phyloP scores from a whole-genome alignment of 35 echinoderm and acorn worm species.

The Strongylocentrotus purpuratus region DNA sequence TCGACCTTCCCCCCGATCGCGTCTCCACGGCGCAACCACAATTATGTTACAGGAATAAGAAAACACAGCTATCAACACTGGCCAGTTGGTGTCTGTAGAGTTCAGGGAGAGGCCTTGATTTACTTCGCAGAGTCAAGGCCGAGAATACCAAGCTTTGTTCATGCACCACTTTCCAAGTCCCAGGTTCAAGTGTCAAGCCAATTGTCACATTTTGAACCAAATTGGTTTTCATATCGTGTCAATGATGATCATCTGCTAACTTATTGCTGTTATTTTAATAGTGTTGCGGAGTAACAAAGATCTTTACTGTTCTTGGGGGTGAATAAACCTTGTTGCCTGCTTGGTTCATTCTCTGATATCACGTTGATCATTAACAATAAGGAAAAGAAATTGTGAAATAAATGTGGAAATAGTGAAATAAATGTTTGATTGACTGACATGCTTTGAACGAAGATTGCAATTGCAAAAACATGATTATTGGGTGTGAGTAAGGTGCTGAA shows the following conservation, averaged over 20 bases:
- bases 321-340: neutral
- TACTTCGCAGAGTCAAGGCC: constrained; percentile 8
- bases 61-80: constrained; percentile 16
- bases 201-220: constrained; percentile 3
- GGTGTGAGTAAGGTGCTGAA: neutral
- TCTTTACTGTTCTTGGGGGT: neutral
- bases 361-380: neutral
- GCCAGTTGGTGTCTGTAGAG: neutral
- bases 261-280: constrained; percentile 20
- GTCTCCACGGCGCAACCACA: neutral
- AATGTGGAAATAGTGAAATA: too few relatives aligned
- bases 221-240: neutral
- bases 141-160: neutral
- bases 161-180: neutral
- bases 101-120: neutral
- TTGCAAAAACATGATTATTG: neutral
- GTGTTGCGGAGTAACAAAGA: neutral
- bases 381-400: neutral
- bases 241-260: neutral
- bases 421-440: neutral
- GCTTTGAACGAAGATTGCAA: neutral
- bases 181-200: constrained; percentile 9
- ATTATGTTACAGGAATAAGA: constrained; percentile 19
- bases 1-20: neutral
- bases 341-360: neutral